Evolutionary conservation across 2,797 vertebrate genomes (phyloP), one percentile per base, ranked within the genome.

Genomic region (Bradypodion ventrale): DNA sequence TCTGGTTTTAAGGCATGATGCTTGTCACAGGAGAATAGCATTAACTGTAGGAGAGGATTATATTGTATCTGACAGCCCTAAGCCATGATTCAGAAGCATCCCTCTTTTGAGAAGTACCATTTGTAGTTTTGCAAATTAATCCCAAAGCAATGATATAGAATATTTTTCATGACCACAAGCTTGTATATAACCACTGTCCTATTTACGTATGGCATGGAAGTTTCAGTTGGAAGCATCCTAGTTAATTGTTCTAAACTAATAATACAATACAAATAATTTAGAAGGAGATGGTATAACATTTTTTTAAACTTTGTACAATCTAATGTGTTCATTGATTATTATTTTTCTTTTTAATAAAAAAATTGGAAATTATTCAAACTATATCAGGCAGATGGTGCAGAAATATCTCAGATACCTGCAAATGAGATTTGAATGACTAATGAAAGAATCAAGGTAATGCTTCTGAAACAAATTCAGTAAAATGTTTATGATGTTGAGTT

Each of bases 21-120:
- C 42, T n/a, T n/a, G n/a, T n/a, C n/a, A n/a, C n/a, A 83, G 12
- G 46, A 87, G 56, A 90, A 87, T 74, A 76, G 19, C 40, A 87
- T 37, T 21, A 85, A 79, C n/a, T n/a, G n/a, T n/a, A n/a, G n/a
- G n/a, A n/a, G n/a, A n/a, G n/a, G n/a, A n/a, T n/a, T n/a, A 80
- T 70, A 88, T 83, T 84, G 35, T 4, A 21, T 13, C 84, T 63
- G 27, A 42, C 16, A 69, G 74, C 2, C 46, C 82, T 78, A 8
- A 1, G 6, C 35, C 10, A 56, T 77, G n/a, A 77, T 35, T 72
- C 21, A 66, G 29, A 66, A 42, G 80, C 29, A 49, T 52, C 21
- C 9, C 19, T 46, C 23, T 13, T 13, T 80, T 42, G 84, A 23
- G 25, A 80, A 65, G 81, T n/a, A 49, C 4, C 10, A 77, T 49